A percentile compares a stretch with the other conserved stretches of the same genome.
Evolutionary conservation across 2,113 vertebrate genomes (phyloP).

Genomic region (Cercocebus atys): DNA sequence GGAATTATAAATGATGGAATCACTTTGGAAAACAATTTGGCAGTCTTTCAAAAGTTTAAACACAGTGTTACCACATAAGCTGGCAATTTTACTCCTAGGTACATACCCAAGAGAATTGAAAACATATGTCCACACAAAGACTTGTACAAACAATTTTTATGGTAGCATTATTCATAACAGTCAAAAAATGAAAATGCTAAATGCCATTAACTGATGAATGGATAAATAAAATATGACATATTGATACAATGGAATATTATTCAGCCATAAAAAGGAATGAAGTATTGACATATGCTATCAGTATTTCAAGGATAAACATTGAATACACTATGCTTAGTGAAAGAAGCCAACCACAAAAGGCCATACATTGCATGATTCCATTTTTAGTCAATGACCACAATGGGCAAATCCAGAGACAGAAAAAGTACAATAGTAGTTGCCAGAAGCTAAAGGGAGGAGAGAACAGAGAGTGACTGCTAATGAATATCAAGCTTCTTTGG

Average conservation of each 20-base stretch:
- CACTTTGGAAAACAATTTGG: slow-evolving; percentile 1
- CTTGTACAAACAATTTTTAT: not conserved
- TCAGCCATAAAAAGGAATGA: not conserved
- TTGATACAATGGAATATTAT: not conserved
- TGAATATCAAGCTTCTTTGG: not conserved
- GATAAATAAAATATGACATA: not conserved
- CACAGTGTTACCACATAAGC: not conserved
- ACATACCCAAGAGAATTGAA: not conserved
- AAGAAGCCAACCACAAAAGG: not conserved
- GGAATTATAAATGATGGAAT: not conserved
- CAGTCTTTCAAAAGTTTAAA: not conserved
- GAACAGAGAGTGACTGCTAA: not conserved
- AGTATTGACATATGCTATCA: not conserved
- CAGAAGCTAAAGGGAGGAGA: not conserved
- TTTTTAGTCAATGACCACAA: not conserved
- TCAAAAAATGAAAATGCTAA: not conserved
- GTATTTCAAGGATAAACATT: not conserved
- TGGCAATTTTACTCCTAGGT: not conserved
- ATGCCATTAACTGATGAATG: not conserved
- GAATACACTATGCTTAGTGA: not conserved
- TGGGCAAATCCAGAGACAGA: not conserved
- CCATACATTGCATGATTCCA: not conserved
- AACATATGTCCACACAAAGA: not conserved
- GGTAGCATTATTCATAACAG: not conserved
- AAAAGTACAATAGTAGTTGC: not conserved